phyloP scores from a whole-genome alignment of 2,888 invertebrate species.

The Cantharis flavilabris region DNA sequence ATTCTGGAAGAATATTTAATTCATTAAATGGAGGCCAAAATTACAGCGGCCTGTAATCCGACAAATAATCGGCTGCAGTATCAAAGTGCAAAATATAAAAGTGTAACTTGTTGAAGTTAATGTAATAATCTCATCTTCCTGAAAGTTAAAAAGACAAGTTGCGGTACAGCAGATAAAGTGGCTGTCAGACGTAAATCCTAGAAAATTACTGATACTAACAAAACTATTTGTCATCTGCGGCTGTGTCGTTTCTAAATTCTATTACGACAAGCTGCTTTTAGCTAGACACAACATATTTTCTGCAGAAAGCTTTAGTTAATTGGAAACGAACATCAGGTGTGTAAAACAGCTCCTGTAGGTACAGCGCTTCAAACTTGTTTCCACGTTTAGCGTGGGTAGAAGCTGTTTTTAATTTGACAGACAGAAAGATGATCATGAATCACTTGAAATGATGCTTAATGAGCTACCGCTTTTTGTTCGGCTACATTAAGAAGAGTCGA shows the following conservation, averaged over 20 bases:
- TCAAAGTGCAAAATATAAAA: background rate
- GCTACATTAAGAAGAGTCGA: background rate
- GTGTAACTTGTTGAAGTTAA: background rate
- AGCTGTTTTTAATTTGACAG: background rate
- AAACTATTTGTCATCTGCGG: constrained; percentile 18
- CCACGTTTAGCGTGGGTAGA: background rate
- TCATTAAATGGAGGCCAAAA: background rate
- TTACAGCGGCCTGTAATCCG: background rate
- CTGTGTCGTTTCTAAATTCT: constrained; percentile 15
- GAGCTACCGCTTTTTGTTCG: background rate
- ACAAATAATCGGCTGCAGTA: background rate
- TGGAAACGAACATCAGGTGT: constrained; percentile 19
- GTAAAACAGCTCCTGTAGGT: background rate
- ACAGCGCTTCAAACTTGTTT: background rate
- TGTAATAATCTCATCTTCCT: background rate
- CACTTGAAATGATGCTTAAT: background rate
- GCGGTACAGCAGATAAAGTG: constrained; percentile 5
- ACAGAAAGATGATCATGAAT: background rate
- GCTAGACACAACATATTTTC: constrained; percentile 9
- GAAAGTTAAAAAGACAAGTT: constrained; percentile 10
- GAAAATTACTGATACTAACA: constrained; percentile 14
- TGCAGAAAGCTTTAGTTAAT: constrained; percentile 16
- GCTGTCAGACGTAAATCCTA: constrained; percentile 9
- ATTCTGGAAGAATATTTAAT: background rate
- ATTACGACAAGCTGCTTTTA: constrained; percentile 19